A percentile compares a stretch with the other conserved stretches of the same genome.
Conservation (phyloP, 2,797 vertebrate genomes). For the Rhabdomys pumilio region DNA sequence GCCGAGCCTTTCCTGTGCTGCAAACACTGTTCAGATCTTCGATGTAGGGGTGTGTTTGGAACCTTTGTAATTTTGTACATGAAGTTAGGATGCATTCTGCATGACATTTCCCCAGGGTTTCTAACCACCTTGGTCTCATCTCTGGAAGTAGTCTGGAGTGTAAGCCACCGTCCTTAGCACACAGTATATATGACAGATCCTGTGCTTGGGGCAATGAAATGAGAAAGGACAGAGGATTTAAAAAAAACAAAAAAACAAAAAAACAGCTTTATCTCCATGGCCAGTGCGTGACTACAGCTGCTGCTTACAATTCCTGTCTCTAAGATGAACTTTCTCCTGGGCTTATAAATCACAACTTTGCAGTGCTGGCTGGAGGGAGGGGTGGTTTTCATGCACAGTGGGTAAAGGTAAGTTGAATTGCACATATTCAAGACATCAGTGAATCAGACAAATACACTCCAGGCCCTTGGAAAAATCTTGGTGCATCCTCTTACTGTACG, state of each 20-base stretch:
- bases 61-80: background rate
- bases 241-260: background rate
- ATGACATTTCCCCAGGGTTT: background rate
- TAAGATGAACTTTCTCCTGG: background rate
- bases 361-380: background rate
- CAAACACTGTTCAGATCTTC: background rate
- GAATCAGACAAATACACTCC: background rate
- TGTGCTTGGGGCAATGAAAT: background rate
- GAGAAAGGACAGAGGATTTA: background rate
- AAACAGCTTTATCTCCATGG: background rate
- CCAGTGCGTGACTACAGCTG: background rate
- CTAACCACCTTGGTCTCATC: background rate
- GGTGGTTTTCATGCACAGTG: background rate
- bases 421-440: background rate
- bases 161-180: background rate
- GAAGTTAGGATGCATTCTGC: background rate
- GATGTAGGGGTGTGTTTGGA: too few species aligned
- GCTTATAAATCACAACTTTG: background rate
- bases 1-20: background rate
- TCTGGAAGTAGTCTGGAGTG: background rate
- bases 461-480: background rate
- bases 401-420: background rate
- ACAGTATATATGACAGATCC: background rate
- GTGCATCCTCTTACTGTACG: accelerated
- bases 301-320: background rate